Evolutionary conservation across 2,113 vertebrate species (phyloP).

Genomic region (Erythrolamprus reginae): DNA sequence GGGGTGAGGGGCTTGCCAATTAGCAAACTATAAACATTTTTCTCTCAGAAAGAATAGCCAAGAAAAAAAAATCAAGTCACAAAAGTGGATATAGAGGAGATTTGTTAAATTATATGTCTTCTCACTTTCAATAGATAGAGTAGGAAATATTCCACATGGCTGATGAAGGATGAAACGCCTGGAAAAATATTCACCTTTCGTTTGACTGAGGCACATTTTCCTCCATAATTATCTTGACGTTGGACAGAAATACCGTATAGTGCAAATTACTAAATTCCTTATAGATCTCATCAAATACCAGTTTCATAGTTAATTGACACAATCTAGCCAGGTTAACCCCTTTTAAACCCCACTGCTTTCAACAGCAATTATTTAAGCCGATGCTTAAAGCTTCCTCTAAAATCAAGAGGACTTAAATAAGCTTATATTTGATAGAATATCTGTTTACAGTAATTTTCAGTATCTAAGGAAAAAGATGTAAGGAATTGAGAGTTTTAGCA

Average conservation of each 20-base stretch:
- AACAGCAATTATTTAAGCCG: not conserved
- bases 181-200: slow-evolving; percentile 34
- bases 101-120: slow-evolving; percentile 30
- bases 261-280: slow-evolving; percentile 44
- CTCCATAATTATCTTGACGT: slow-evolving; percentile 32
- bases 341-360: not conserved
- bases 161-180: slow-evolving; percentile 32
- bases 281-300: slow-evolving; percentile 40
- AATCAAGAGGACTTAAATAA: not conserved
- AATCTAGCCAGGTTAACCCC: not conserved
- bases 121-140: slow-evolving; percentile 39
- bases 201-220: slow-evolving; percentile 6
- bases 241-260: not conserved
- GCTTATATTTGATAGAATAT: not conserved
- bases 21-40: slow-evolving; percentile 31
- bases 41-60: slow-evolving; percentile 27
- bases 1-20: slow-evolving; percentile 4
- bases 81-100: slow-evolving; percentile 33
- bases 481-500: not conserved
- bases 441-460: not conserved
- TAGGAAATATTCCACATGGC: slow-evolving; percentile 37
- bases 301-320: slow-evolving; percentile 2
- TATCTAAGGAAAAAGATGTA: not conserved
- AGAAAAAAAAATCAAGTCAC: slow-evolving; percentile 20
- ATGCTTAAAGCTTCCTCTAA: not conserved